Evolutionary conservation across 1,140 invertebrate genomes (phyloP), one percentile per base, ranked within the genome.

Genomic region (Apis mellifera): DNA sequence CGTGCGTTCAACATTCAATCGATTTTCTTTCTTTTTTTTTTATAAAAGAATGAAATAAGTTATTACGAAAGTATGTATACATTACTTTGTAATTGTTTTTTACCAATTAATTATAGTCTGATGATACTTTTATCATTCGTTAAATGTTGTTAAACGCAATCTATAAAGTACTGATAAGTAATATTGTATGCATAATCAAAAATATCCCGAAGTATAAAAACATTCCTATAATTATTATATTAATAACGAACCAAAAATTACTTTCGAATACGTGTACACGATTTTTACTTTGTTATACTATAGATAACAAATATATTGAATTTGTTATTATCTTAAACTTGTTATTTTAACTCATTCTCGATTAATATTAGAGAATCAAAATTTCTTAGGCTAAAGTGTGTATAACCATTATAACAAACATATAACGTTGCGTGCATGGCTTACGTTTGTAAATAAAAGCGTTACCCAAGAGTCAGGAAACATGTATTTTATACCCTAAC

Each of bases 401-500:
- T 42, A 12, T 48, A 64, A 75, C 4, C 17, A 0, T 70, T 60
- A 55, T 69, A 70, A 59, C 42, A 50, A 15, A 26, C 26, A 17
- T 17, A 64, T 13, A n/a, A 64, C 26, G 13, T 48, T 55, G 21
- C n/a, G 42, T 23, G 85, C 86, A 87, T 80, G 76, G 65, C 17
- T 59, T 71, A 52, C 50, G 72, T 79, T 79, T 86, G 70, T 80
- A 80, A 84, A 84, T 84, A 86, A 86, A n/a, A 83, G 48, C 54
- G 54, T 82, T 70, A 65, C 8, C 3, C 17, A 66, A 54, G 21
- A 26, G 19, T 50, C 15, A 60, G 19, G 54, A 59, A 23, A 59
- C 12, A 19, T 11, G 9, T 32, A 11, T 42, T 66, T 54, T 50
- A 52, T 74, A 13, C 19, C 57, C 26, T 26, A 52, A 55, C 32